phyloP scores from a whole-genome alignment of 2,888 invertebrate genomes.

The Hemithea aestivaria region DNA sequence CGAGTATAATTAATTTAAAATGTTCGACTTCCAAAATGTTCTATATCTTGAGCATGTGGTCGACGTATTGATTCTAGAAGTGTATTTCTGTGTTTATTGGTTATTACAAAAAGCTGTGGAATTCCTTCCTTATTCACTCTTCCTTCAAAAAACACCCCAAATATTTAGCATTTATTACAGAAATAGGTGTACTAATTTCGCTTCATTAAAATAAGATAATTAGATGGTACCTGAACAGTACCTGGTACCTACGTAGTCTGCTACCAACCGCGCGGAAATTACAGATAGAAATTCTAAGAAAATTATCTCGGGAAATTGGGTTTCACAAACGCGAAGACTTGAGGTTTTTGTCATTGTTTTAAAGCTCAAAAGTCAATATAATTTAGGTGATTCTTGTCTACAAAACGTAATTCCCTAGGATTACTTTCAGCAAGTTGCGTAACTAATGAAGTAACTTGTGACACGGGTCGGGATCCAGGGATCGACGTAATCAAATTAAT shows the following conservation, averaged over 20 bases:
- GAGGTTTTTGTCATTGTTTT: slow-evolving; percentile 13
- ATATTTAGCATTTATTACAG: neutral
- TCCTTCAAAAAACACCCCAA: no score
- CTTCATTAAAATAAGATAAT: slow-evolving; percentile 5
- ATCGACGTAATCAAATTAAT: slow-evolving; percentile 79
- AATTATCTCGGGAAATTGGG: slow-evolving; percentile 10
- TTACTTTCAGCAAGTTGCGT: slow-evolving; percentile 74
- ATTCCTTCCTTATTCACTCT: no score
- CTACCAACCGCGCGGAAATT: neutral
- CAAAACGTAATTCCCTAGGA: slow-evolving; percentile 70
- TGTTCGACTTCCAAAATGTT: no score
- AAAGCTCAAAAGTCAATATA: slow-evolving; percentile 40
- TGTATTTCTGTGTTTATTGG: no score
- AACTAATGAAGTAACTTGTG: slow-evolving; percentile 79
- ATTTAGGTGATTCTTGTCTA: slow-evolving; percentile 67
- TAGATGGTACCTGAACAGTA: neutral
- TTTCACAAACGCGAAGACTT: slow-evolving; percentile 5
- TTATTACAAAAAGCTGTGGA: no score
- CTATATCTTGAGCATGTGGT: no score
- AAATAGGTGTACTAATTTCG: no score
- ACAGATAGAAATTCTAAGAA: slow-evolving; percentile 5
- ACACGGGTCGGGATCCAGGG: slow-evolving; percentile 73
- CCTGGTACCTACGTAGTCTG: no score
- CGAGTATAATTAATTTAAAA: no score
- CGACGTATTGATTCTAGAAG: no score